Conservation (phyloP, 2,888 invertebrate genomes). For the Lydus trimaculatus region DNA sequence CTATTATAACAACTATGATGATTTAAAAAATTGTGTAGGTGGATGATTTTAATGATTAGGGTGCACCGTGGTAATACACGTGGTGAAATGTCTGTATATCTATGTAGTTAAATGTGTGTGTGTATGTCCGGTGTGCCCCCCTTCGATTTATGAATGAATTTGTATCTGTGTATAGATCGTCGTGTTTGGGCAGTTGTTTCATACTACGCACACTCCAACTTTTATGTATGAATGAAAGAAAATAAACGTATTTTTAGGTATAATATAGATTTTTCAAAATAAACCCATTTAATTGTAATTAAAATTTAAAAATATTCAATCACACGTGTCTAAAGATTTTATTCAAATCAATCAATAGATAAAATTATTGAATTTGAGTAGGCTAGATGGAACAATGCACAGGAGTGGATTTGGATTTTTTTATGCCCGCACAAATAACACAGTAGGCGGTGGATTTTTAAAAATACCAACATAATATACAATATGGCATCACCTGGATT, state of each 20-base stretch:
- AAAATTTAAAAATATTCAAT: neutral
- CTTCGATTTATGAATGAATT: slow-evolving; percentile 39
- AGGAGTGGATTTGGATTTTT: neutral
- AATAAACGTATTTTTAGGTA: neutral
- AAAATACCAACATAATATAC: neutral
- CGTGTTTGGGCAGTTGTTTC: neutral
- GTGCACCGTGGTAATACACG: slow-evolving; percentile 33
- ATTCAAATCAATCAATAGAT: too few species aligned
- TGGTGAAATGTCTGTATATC: slow-evolving; percentile 14
- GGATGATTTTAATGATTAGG: slow-evolving; percentile 33
- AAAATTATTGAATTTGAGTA: too few species aligned
- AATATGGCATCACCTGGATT: neutral
- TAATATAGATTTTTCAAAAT: neutral
- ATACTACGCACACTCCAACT: slow-evolving; percentile 4
- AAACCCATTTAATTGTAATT: neutral
- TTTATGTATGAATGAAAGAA: slow-evolving; percentile 9
- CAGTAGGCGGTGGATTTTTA: neutral
- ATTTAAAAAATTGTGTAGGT: too few species aligned
- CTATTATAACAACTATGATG: neutral
- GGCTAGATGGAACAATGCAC: neutral
- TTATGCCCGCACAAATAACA: neutral
- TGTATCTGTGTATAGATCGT: slow-evolving; percentile 19
- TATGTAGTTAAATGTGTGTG: slow-evolving; percentile 15
- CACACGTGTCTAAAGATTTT: neutral
- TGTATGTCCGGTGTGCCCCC: slow-evolving; percentile 30